Evolutionary conservation across 2,113 vertebrate genomes (phyloP).

Genomic region (Sula dactylatra): DNA sequence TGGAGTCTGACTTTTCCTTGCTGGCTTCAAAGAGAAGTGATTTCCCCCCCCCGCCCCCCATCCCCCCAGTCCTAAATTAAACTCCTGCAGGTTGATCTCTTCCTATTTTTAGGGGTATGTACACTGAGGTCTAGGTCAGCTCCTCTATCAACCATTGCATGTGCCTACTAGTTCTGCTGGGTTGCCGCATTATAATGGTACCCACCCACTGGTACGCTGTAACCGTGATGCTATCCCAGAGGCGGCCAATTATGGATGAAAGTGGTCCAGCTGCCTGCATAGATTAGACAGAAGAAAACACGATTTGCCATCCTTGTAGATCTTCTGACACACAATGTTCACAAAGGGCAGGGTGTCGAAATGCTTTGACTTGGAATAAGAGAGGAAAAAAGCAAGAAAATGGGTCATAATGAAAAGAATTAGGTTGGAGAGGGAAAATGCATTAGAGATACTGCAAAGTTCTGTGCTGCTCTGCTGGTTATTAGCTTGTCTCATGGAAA

Average conservation of each 20-base stretch:
- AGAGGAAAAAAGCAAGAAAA: not conserved
- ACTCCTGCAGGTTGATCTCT: not conserved
- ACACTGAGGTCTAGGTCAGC: not conserved
- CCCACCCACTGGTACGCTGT: not conserved
- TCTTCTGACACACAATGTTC: conserved; percentile 6
- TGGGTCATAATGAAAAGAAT: not conserved
- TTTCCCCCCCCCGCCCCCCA: no score
- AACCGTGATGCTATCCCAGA: not conserved
- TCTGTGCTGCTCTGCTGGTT: not conserved
- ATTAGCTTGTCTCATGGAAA: not conserved
- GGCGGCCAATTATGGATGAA: not conserved
- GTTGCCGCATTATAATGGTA: not conserved
- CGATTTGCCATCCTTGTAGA: conserved; percentile 44
- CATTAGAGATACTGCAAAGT: not conserved
- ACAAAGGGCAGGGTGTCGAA: conserved; percentile 36
- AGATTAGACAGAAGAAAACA: conserved; percentile 25
- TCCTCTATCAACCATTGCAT: not conserved
- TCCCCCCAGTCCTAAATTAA: not conserved
- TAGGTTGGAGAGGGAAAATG: not conserved
- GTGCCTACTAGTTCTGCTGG: not conserved
- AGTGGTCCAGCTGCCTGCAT: conserved; percentile 31
- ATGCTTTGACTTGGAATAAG: not conserved
- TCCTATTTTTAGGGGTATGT: not conserved
- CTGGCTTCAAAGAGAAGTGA: not conserved
- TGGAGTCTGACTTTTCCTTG: not conserved